These are phyloP conservation scores for Azorinus chamasolen DNA, from an alignment of 2,888 invertebrate species.

Conservation along the genomic window DNA sequence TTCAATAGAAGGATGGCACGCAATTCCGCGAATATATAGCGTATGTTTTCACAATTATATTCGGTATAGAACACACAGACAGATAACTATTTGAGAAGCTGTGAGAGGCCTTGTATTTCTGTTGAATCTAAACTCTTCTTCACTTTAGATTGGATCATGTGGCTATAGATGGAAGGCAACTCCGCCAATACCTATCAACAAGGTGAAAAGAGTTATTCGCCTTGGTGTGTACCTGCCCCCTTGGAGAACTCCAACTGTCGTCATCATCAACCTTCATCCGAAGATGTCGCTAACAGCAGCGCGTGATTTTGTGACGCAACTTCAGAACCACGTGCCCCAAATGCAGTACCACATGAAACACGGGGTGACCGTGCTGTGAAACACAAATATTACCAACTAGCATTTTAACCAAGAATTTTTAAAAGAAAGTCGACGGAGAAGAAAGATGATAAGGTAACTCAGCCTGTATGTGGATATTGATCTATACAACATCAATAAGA, in stretches of 20 bases:
- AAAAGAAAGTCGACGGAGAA: no score
- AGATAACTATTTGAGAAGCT: no score
- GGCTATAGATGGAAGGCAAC: slow-evolving; percentile 76
- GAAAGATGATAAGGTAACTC: no score
- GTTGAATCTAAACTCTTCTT: neutral
- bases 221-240: slow-evolving; percentile 81
- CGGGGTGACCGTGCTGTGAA: slow-evolving; percentile 55
- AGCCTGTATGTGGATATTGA: no score
- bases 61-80: no score
- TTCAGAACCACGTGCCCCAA: slow-evolving; percentile 80
- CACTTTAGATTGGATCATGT: slow-evolving; percentile 71
- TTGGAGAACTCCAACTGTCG: slow-evolving; percentile 73
- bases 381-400: neutral
- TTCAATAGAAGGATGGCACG: no score
- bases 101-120: neutral
- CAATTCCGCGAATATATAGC: no score
- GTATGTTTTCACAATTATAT: no score
- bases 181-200: slow-evolving; percentile 73
- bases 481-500: no score
- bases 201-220: slow-evolving; percentile 73
- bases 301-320: slow-evolving; percentile 79
- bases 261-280: slow-evolving; percentile 79
- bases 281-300: slow-evolving; percentile 80
- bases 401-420: no score
- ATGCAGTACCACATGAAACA: slow-evolving; percentile 67